Evolutionary conservation across 2,113 vertebrate species (phyloP).

Genomic region (Genyomyrus donnyi): DNA sequence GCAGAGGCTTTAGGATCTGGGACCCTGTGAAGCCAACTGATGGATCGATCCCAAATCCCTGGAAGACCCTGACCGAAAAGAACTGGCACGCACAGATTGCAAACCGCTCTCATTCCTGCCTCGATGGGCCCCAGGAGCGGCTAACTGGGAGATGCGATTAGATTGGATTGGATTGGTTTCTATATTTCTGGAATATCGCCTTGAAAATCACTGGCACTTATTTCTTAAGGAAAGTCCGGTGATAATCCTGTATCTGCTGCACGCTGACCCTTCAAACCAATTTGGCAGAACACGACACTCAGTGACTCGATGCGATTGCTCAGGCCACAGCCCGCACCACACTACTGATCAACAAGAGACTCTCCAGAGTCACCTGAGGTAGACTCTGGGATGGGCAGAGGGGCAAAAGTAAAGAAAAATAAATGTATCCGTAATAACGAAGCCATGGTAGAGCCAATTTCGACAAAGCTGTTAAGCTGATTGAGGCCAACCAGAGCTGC

Average conservation of each 20-base stretch:
- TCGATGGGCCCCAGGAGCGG: neutral
- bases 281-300: neutral
- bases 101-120: neutral
- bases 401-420: slow-evolving; percentile 12
- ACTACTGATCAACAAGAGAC: slow-evolving; percentile 38
- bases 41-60: neutral
- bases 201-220: neutral
- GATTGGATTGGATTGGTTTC: neutral
- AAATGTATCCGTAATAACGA: slow-evolving; percentile 19
- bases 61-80: neutral
- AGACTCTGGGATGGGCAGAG: slow-evolving; percentile 15
- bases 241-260: neutral
- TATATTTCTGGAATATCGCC: neutral
- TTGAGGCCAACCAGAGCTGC: slow-evolving; percentile 71
- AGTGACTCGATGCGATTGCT: neutral
- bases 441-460: slow-evolving; percentile 64
- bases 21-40: neutral
- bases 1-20: neutral
- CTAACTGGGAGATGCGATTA: neutral
- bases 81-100: neutral
- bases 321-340: slow-evolving; percentile 26
- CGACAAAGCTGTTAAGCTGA: slow-evolving; percentile 72
- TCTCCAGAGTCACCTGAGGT: slow-evolving; percentile 7
- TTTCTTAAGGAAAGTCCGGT: neutral
- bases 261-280: neutral